Percentiles rank a stretch among this genome's conserved stretches.
These are phyloP conservation scores for Pinna nobilis DNA, from an alignment of 1,140 invertebrate genomes.

Conservation along the genomic window DNA sequence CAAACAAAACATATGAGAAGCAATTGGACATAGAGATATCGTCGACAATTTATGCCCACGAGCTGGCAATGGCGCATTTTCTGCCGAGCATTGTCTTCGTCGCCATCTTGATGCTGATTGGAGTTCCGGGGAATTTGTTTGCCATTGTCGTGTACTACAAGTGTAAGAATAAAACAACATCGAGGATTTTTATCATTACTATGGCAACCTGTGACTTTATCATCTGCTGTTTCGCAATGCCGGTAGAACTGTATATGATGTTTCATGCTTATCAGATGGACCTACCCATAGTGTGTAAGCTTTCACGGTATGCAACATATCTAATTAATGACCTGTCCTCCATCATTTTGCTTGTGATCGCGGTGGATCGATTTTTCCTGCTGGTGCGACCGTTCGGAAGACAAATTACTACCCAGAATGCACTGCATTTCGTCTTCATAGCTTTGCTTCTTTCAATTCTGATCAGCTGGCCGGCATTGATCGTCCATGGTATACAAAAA, in stretches of 20 bases:
- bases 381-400: constrained; percentile 44
- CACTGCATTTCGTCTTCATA: constrained; percentile 36
- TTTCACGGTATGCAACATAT: constrained; percentile 48
- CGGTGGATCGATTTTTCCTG: constrained; percentile 52
- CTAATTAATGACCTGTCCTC: constrained; percentile 48
- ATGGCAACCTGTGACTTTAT: constrained; percentile 50
- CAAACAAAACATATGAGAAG: no score
- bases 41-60: no score
- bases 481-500: constrained; percentile 44
- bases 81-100: background rate
- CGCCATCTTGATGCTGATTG: constrained; percentile 47
- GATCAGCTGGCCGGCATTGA: constrained; percentile 43
- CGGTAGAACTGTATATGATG: constrained; percentile 50
- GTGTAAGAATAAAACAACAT: constrained; percentile 46
- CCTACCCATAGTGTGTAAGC: constrained; percentile 41
- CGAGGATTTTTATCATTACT: constrained; percentile 43
- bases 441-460: constrained; percentile 28
- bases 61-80: no score
- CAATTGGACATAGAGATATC: no score
- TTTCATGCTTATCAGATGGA: constrained; percentile 40
- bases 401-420: constrained; percentile 14
- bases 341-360: constrained; percentile 48
- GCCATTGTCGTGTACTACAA: constrained; percentile 54
- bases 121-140: constrained; percentile 50
- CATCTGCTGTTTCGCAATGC: constrained; percentile 52